Base-by-base conservation (phyloP, 2,113 vertebrate genomes). In the Rana temporaria region DNA sequence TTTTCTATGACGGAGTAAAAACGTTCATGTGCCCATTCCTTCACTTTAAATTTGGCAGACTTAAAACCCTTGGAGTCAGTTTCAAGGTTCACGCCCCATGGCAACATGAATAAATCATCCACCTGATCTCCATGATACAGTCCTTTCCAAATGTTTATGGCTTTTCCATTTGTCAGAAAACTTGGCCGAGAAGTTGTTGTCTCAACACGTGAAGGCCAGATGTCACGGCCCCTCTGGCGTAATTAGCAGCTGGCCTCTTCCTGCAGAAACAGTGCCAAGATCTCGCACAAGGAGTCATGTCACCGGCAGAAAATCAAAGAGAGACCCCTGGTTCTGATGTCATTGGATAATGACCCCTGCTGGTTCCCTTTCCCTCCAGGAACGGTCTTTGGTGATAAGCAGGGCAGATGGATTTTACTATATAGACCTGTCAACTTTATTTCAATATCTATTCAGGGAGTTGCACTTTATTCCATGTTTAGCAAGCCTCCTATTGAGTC, bases 251-350 rank as follows among this genome's bases (percentile, higher is more conserved):
- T 42, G 78, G 55, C 55, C 20, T 57, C 7, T 19, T 24, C 26
- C 19, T 56, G 77, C 22, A 15, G 16, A 3, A 18, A 55, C 24
- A 4, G 63, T 66, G 76, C 76, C 77, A 79, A 79, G 64, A 3
- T 66, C 53, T 38, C 8, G 4, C 71, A 38, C 75, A 56, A 32
- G 32, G 19, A 34, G 56, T 24, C 38, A 2, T 34, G 24, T 80
- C 78, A 70, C 78, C 78, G 62, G 78, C 78, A 57, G 66, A 32
- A 38, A 70, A 70, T 70, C 78, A 80, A 70, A 80, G 55, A 24
- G 55, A 19, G 55, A 38, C 14, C 24, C 76, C 24, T 19, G 64
- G 17, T 34, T 22, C 15, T 57, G 66, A 80, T 70, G 78, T 60
- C 64, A 55, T 78, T 30, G 15, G 9, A 30, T n/a, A 42, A 17